Base-by-base conservation (phyloP, 2,113 vertebrate genomes). In the Chrysemys picta region DNA sequence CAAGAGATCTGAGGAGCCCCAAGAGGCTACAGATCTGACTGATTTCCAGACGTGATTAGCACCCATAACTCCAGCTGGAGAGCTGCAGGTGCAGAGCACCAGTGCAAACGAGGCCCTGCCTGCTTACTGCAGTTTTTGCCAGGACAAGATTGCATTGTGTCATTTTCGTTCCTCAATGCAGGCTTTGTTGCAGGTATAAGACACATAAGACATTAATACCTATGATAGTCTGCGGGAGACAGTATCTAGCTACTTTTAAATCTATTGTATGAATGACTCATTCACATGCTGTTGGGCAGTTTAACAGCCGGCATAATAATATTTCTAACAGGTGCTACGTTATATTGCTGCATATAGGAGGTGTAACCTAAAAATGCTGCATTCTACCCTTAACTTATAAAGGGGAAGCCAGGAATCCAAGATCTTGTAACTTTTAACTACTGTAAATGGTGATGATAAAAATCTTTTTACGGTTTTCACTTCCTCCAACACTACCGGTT, bases 71-170 rank as follows among this genome's bases (percentile, higher is more conserved):
- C 65, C 82, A 76, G 50, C 87, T n/a, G 69, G 29, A 80, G 75
- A 5, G 38, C 17, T 56, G 22, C 69, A 49, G 57, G 78, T 38
- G 85, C 45, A 17, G 0, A 92, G 57, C 80, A 56, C 62, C 47
- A 38, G 8, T 1, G 19, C 53, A 19, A 0, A 0, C 13, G 29
- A 2, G 10, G 47, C 65, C 4, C 10, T 31, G 10, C 49, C 21
- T 52, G 49, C 82, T 8, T 24, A 10, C 85, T 38, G 72, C 75
- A 27, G 12, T 27, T 25, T 47, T 45, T 78, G 72, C 42, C 42
- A 47, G 42, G 12, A 27, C 75, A 25, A 78, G 42, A 45, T 27
- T 24, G 13, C 24, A 13, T 13, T 6, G 6, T 42, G 75, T 47
- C 75, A 47, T 47, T 78, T 27, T 78, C 12, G 49, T 50, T 8